Base-by-base conservation (phyloP, 2,113 vertebrate species). In the Asarcornis scutulata region DNA sequence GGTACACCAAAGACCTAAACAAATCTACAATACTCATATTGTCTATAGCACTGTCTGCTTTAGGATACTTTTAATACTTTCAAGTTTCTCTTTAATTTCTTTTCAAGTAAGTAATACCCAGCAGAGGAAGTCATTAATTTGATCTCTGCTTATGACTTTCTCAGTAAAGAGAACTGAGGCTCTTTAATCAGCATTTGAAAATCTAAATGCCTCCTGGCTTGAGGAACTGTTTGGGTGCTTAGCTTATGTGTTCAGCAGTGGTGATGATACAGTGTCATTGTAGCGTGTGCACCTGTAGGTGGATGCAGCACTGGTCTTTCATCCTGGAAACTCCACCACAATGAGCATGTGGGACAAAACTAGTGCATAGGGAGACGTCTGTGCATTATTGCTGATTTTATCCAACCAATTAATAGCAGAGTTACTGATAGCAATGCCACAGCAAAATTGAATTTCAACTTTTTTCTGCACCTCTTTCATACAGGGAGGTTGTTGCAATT, bases 201-300 rank as follows among this genome's bases (percentile, higher is more conserved):
- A 52, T 38, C 6, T 73, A 25, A 48, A 40, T 77, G 38, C 6
- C 23, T 7, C 6, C 36, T 77, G 31, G 16, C 29, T 59, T 76
- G 42, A 40, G 17, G 14, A 11, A 32, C n/a, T 77, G 8, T 36
- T 46, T 76, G 38, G 3, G 25, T 53, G 14, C 66, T 71, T 2
- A 4, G 50, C 63, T 31, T 20, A 4, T 46, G 25, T 46, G 25
- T 82, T 85, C 4, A 18, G 38, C 16, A 50, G 25, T 20, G 32
- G 11, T 56, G 32, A 8, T 66, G 29, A 27, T 66, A 12, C 0
- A 0, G 4, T 48, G 53, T 64, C 15, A 7, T 83, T 0, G 0
- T 23, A 42, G 53, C 8, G 6, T 17, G 32, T 34, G 6, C 15
- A 36, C 31, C 4, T 31, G 0, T 6, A 29, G 9, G 21, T 62